These are phyloP conservation scores for Strigamia maritima DNA, from an alignment of 2,888 invertebrate species.

Conservation along the genomic window DNA sequence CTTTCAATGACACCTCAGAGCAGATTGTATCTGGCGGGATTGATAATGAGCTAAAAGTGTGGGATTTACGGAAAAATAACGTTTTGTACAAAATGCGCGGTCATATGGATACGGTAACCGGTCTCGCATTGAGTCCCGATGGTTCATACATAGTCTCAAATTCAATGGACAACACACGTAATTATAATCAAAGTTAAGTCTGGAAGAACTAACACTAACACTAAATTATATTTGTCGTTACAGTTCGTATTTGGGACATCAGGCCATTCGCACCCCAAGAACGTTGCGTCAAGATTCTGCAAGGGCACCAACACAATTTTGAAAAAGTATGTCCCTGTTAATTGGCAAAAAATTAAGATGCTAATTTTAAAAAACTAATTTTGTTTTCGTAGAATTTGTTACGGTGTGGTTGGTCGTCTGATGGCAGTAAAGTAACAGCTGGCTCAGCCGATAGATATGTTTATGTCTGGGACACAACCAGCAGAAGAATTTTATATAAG, in stretches of 20 bases:
- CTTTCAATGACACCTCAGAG: conserved; percentile 94
- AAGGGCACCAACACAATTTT: conserved; percentile 95
- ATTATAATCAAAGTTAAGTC: conserved; percentile 38
- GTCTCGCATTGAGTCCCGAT: conserved; percentile 68
- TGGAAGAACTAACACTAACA: neutral
- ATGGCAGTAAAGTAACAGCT: conserved; percentile 83
- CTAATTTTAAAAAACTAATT: conserved; percentile 8
- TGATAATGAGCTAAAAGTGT: conserved; percentile 95
- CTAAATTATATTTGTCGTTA: conserved; percentile 42
- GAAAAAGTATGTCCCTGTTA: conserved; percentile 64
- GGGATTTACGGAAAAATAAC: conserved; percentile 90
- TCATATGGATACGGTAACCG: conserved; percentile 94
- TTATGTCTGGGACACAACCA: conserved; percentile 95
- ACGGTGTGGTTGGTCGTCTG: conserved; percentile 87
- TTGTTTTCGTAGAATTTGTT: conserved; percentile 69
- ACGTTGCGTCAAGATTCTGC: conserved; percentile 85
- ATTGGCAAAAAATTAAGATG: neutral
- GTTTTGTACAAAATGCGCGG: conserved; percentile 81
- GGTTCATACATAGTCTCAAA: conserved; percentile 82
- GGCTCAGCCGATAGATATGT: conserved; percentile 95
- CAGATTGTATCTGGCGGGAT: conserved; percentile 92
- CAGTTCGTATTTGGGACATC: conserved; percentile 91
- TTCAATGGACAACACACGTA: conserved; percentile 87
- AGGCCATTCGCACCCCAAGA: conserved; percentile 90
- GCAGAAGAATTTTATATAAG: conserved; percentile 87